Percentiles rank a stretch among this genome's conserved stretches.
These are phyloP conservation scores for Andrena camellia DNA, from an alignment of 2,888 invertebrate genomes.

Conservation along the genomic window DNA sequence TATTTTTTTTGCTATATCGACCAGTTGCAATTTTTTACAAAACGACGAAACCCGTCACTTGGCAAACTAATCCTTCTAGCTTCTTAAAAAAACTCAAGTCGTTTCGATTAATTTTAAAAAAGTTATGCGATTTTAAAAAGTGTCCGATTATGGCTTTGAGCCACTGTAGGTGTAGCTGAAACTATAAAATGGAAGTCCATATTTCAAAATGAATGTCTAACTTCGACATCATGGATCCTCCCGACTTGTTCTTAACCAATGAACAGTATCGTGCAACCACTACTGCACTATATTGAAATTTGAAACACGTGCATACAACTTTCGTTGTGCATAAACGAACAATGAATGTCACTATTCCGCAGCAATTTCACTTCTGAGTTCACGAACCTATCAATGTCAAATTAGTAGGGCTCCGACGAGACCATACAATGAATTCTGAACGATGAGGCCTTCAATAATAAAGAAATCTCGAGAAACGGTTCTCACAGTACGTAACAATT, in stretches of 20 bases:
- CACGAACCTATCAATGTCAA: background rate
- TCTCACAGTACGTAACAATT: background rate
- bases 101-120: no score
- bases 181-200: no score
- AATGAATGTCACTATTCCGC: background rate
- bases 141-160: no score
- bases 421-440: background rate
- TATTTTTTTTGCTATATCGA: no score
- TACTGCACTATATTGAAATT: background rate
- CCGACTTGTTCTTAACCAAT: background rate
- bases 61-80: no score
- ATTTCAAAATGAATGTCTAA: background rate
- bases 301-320: background rate
- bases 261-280: background rate
- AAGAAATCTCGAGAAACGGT: background rate
- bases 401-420: background rate
- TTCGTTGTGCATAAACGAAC: background rate
- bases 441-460: background rate
- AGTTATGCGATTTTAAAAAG: no score
- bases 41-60: no score
- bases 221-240: background rate
- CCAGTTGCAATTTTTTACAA: no score
- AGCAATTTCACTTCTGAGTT: background rate
- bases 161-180: no score
- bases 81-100: no score